These are phyloP conservation scores for Rhadina sibilatrix DNA, from an alignment of 2,113 vertebrate genomes.

Conservation along the genomic window DNA sequence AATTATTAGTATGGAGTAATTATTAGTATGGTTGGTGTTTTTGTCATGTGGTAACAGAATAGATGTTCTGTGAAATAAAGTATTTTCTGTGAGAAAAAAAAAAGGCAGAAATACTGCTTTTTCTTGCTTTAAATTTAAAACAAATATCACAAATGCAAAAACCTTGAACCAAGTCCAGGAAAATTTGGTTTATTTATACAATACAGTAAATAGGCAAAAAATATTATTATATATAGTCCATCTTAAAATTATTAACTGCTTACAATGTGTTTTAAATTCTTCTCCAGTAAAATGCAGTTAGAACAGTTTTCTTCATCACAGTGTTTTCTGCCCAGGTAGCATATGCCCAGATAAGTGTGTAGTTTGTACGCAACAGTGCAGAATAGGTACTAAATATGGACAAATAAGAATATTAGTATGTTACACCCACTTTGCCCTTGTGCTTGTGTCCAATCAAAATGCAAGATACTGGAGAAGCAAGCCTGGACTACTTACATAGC, in stretches of 20 bases:
- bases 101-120: not conserved
- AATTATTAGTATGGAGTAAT: conserved; percentile 2
- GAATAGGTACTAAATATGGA: not conserved
- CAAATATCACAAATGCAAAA: not conserved
- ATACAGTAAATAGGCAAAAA: not conserved
- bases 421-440: not conserved
- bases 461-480: not conserved
- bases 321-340: not conserved
- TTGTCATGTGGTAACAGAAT: not conserved
- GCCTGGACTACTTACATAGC: not conserved
- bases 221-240: not conserved
- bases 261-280: not conserved
- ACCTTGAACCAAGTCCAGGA: not conserved
- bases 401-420: not conserved
- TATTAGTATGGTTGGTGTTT: not conserved
- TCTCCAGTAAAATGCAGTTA: not conserved
- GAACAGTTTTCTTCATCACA: not conserved
- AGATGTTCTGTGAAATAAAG: conserved; percentile 10
- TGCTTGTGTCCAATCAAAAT: not conserved
- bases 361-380: not conserved
- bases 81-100: too few species aligned
- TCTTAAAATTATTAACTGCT: not conserved
- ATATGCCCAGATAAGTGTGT: not conserved
- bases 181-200: not conserved
- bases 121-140: conserved; percentile 6